A percentile compares a stretch with the other conserved stretches of the same genome.
Conservation (phyloP, 1,140 invertebrate species). For the Saccostrea glomerata region DNA sequence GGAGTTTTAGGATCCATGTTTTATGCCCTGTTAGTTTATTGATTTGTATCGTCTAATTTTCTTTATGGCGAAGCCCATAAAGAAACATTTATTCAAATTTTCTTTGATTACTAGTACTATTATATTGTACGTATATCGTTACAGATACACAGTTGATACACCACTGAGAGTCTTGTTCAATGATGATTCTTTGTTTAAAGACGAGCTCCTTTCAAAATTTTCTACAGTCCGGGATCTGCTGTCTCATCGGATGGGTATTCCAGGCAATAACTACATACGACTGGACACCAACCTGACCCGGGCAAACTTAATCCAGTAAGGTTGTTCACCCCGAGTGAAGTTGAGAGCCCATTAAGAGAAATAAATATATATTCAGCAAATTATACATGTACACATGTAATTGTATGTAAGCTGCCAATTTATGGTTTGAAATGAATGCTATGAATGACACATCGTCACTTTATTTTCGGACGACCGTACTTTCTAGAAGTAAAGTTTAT, state of each 20-base stretch:
- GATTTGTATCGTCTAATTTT: too few species aligned
- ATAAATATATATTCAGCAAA: too few species aligned
- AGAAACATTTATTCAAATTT: too few species aligned
- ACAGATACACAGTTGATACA: constrained; percentile 37
- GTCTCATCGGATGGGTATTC: constrained; percentile 51
- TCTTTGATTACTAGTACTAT: not conserved
- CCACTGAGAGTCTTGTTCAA: constrained; percentile 16
- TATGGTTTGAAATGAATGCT: too few species aligned
- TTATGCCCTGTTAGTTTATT: not conserved
- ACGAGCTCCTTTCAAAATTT: constrained; percentile 36
- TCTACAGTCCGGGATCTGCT: constrained; percentile 53
- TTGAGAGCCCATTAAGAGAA: too few species aligned
- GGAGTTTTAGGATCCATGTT: not conserved
- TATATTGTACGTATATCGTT: constrained; percentile 7
- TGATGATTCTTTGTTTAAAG: constrained; percentile 41
- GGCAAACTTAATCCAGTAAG: constrained; percentile 47
- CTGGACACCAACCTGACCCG: constrained; percentile 50
- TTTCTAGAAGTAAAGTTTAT: too few species aligned
- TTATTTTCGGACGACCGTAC: too few species aligned
- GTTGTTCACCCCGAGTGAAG: not conserved
- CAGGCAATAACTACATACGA: constrained; percentile 54
- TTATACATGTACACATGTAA: too few species aligned
- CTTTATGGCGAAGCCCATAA: too few species aligned
- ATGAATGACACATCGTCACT: too few species aligned
- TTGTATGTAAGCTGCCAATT: too few species aligned